A percentile compares a stretch with the other conserved stretches of the same genome.
phyloP scores from a whole-genome alignment of 2,888 invertebrate genomes.

The Nemotelus pantherinus region DNA sequence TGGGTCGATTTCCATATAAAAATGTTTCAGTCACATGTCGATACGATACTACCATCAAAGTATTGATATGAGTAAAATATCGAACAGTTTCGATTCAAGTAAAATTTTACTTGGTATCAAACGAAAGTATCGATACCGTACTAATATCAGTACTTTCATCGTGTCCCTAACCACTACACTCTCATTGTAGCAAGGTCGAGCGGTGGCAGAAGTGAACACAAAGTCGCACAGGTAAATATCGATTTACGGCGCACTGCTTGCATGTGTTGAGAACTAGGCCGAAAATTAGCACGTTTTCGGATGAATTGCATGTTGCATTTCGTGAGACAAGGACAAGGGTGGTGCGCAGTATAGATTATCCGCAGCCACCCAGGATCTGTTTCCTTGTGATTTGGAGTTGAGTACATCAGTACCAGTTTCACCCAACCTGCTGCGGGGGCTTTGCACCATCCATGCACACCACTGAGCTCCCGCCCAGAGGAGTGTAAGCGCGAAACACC shows the following conservation, averaged over 20 bases:
- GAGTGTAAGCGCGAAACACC: conserved; percentile 51
- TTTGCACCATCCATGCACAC: conserved; percentile 37
- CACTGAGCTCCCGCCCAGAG: conserved; percentile 53
- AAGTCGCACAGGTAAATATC: conserved; percentile 36
- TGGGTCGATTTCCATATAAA: no score
- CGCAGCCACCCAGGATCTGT: no score
- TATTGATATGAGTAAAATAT: no score
- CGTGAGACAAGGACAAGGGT: background rate
- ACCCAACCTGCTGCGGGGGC: conserved; percentile 8
- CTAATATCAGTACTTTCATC: no score
- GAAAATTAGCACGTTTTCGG: background rate
- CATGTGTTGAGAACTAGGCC: conserved; percentile 21
- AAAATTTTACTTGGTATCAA: no score
- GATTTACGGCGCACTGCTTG: conserved; percentile 12
- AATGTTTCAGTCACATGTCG: no score
- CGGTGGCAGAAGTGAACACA: background rate
- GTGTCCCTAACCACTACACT: no score
- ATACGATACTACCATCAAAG: no score
- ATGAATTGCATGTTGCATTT: background rate
- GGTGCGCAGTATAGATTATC: no score
- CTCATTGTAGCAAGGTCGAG: conserved; percentile 14
- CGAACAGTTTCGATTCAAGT: no score
- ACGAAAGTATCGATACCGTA: no score
- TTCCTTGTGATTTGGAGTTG: no score
- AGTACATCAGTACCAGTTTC: background rate